A percentile compares a stretch with the other conserved stretches of the same genome.
These are phyloP conservation scores for Apoderus coryli DNA, from an alignment of 2,888 invertebrate genomes.

Conservation along the genomic window DNA sequence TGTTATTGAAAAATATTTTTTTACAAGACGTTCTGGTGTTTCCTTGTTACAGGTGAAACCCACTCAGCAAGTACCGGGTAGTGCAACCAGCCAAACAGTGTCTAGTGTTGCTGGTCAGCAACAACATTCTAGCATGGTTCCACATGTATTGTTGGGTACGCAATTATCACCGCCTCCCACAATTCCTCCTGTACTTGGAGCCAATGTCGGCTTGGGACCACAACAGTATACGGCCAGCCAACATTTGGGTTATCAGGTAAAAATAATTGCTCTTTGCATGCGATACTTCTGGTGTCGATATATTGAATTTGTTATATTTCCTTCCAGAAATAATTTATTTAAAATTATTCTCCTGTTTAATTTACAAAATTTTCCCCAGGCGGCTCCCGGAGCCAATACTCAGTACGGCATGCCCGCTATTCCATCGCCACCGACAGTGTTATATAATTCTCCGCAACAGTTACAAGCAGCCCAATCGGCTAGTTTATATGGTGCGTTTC, in stretches of 20 bases:
- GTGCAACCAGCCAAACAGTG: constrained; percentile 30
- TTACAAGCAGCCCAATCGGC: constrained; percentile 48
- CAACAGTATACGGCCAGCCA: constrained; percentile 41
- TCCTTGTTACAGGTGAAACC: constrained; percentile 56
- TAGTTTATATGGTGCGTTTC: constrained; percentile 77
- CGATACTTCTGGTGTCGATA: no score
- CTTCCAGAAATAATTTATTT: background rate
- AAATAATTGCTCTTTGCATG: no score
- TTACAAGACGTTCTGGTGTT: no score
- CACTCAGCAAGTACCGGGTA: constrained; percentile 55
- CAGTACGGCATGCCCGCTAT: constrained; percentile 75
- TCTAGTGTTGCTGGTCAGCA: constrained; percentile 24
- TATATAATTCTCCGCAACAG: constrained; percentile 65
- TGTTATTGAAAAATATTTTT: no score
- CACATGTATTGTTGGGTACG: constrained; percentile 29
- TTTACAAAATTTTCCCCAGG: constrained; percentile 23
- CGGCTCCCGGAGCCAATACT: constrained; percentile 27
- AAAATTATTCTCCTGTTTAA: constrained; percentile 5
- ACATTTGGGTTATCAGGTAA: constrained; percentile 60
- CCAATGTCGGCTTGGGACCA: constrained; percentile 37
- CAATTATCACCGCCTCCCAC: constrained; percentile 46
- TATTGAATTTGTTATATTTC: background rate
- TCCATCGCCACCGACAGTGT: constrained; percentile 73
- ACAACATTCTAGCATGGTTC: constrained; percentile 24
- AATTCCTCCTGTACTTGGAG: constrained; percentile 32